A percentile compares a stretch with the other conserved stretches of the same genome.
These are phyloP conservation scores for Nomia melanderi DNA, from an alignment of 1,140 invertebrate genomes.

Conservation along the genomic window DNA sequence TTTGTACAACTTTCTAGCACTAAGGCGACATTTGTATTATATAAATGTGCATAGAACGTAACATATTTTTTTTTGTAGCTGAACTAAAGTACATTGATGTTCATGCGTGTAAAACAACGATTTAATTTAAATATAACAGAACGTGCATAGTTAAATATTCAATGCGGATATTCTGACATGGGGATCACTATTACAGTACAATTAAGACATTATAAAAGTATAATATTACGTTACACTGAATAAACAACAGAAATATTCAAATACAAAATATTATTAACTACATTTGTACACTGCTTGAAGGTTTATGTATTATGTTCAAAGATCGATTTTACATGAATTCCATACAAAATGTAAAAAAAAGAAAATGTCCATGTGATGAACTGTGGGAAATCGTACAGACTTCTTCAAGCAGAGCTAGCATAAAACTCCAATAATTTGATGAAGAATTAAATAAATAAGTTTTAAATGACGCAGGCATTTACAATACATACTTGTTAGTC, in stretches of 20 bases:
- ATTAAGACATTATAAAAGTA: constrained; percentile 40
- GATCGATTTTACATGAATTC: constrained; percentile 24
- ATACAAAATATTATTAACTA: constrained; percentile 64
- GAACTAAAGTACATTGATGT: constrained; percentile 47
- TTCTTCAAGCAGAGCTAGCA: constrained; percentile 49
- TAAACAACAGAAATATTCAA: constrained; percentile 56
- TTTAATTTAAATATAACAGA: constrained; percentile 36
- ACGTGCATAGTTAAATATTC: constrained; percentile 38
- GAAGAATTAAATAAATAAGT: constrained; percentile 60
- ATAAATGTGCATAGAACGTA: constrained; percentile 40
- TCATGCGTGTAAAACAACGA: constrained; percentile 47
- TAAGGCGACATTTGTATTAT: constrained; percentile 46
- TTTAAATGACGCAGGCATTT: constrained; percentile 57
- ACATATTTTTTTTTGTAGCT: constrained; percentile 25
- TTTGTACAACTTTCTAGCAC: constrained; percentile 57
- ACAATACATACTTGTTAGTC: constrained; percentile 56
- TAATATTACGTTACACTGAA: constrained; percentile 51
- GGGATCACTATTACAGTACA: constrained; percentile 24
- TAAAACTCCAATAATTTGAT: constrained; percentile 46
- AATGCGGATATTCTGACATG: constrained; percentile 12
- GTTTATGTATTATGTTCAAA: constrained; percentile 42
- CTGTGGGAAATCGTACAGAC: neutral
- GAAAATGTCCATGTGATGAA: neutral
- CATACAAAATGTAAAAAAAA: neutral
- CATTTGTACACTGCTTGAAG: constrained; percentile 66